These are phyloP conservation scores for Bovichtus diacanthus DNA, from an alignment of 2,797 vertebrate species.

Conservation along the genomic window DNA sequence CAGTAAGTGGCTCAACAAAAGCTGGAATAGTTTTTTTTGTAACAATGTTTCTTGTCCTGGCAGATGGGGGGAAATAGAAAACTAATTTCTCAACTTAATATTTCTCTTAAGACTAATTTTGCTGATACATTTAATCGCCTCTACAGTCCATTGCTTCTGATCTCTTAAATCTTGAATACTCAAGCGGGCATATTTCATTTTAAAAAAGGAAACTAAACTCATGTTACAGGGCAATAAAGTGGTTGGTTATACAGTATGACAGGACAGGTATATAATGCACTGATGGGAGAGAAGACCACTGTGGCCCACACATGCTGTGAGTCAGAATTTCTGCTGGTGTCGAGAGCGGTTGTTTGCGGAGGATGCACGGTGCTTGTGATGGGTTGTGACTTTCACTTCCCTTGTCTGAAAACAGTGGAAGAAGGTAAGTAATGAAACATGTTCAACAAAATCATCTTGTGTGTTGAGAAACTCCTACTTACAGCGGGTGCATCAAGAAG, in stretches of 20 bases:
- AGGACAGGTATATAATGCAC: conserved; percentile 14
- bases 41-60: neutral
- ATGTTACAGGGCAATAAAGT: conserved; percentile 33
- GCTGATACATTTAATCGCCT: neutral
- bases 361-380: conserved; percentile 58
- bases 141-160: neutral
- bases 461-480: conserved; percentile 63
- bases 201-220: neutral
- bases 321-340: conserved; percentile 80
- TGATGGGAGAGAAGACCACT: conserved; percentile 29
- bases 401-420: conserved; percentile 61
- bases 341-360: conserved; percentile 68
- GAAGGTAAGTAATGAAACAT: conserved; percentile 27
- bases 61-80: conserved; percentile 12
- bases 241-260: conserved; percentile 5
- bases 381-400: conserved; percentile 54
- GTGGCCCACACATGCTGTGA: conserved; percentile 35
- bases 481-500: conserved; percentile 79
- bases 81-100: neutral
- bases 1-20: neutral
- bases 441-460: neutral
- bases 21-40: neutral
- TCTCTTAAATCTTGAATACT: neutral
- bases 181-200: conserved; percentile 2
- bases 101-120: neutral